Evolutionary conservation across 2,113 vertebrate genomes (phyloP).

Genomic region (Dascyllus trimaculatus): DNA sequence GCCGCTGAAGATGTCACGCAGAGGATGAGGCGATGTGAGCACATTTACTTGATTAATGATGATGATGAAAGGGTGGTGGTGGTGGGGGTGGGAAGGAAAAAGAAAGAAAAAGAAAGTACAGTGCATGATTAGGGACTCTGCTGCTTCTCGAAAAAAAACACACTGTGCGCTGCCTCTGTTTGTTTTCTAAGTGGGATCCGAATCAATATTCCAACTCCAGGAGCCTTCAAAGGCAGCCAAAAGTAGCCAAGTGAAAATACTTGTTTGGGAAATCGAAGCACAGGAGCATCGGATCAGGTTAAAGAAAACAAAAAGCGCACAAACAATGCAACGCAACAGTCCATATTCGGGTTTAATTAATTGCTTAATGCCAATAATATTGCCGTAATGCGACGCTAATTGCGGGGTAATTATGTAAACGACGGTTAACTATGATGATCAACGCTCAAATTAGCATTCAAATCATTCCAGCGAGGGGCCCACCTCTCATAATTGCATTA

Average conservation of each 20-base stretch:
- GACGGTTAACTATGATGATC: constrained; percentile 77
- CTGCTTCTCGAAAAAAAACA: not conserved
- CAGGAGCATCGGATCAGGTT: constrained; percentile 42
- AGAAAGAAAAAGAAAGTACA: not conserved
- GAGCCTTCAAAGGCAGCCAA: constrained; percentile 79
- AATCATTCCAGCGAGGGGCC: constrained; percentile 70
- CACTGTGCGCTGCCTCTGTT: constrained; percentile 43
- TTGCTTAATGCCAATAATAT: constrained; percentile 80
- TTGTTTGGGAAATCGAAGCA: constrained; percentile 70
- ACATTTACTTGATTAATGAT: constrained; percentile 40
- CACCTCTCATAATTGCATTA: constrained; percentile 82
- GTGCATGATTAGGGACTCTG: constrained; percentile 20
- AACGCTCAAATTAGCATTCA: constrained; percentile 77
- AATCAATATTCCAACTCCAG: constrained; percentile 81
- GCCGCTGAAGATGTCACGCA: constrained; percentile 35
- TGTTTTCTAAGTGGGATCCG: constrained; percentile 77
- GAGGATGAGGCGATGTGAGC: constrained; percentile 8
- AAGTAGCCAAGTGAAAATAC: constrained; percentile 79
- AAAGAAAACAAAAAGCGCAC: constrained; percentile 12
- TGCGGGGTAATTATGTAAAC: constrained; percentile 80
- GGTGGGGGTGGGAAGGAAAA: not conserved
- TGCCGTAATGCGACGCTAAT: constrained; percentile 79
- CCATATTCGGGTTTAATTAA: constrained; percentile 80
- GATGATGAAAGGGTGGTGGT: constrained; percentile 13
- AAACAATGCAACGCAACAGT: constrained; percentile 61